Evolutionary conservation across 1,140 invertebrate species (phyloP).

Genomic region (Drosophila kohkoa): DNA sequence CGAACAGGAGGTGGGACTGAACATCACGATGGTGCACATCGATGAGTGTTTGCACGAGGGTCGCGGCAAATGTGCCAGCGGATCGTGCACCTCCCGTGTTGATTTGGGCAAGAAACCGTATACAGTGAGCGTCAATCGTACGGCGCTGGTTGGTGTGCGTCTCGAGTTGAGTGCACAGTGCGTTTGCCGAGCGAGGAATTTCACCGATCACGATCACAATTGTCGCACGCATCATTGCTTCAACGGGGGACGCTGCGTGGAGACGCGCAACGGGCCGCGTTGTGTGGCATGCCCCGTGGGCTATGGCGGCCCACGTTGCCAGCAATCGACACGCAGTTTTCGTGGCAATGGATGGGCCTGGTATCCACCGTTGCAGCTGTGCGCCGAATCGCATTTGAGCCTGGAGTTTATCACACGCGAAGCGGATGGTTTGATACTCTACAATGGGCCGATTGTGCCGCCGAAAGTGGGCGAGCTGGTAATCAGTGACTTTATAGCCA

Average conservation of each 20-base stretch:
- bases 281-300: constrained; percentile 88
- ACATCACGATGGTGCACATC: constrained; percentile 90
- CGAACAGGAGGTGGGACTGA: constrained; percentile 88
- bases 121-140: constrained; percentile 91
- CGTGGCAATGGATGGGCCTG: constrained; percentile 88
- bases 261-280: constrained; percentile 86
- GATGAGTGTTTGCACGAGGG: constrained; percentile 88
- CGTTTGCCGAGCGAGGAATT: constrained; percentile 87
- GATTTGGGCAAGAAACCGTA: constrained; percentile 88
- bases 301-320: constrained; percentile 89
- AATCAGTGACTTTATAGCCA: constrained; percentile 88
- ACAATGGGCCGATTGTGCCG: constrained; percentile 89
- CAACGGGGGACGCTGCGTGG: constrained; percentile 89
- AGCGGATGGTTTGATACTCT: constrained; percentile 88
- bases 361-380: constrained; percentile 89
- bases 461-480: constrained; percentile 86
- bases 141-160: constrained; percentile 88
- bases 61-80: constrained; percentile 86
- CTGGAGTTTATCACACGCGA: constrained; percentile 89
- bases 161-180: constrained; percentile 87
- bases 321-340: constrained; percentile 89
- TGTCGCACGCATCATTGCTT: constrained; percentile 88
- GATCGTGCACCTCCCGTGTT: constrained; percentile 88
- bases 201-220: constrained; percentile 85
- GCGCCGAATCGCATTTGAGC: constrained; percentile 88